These are phyloP conservation scores for Amblyteles armatorius DNA, from an alignment of 2,888 invertebrate genomes.

Conservation along the genomic window DNA sequence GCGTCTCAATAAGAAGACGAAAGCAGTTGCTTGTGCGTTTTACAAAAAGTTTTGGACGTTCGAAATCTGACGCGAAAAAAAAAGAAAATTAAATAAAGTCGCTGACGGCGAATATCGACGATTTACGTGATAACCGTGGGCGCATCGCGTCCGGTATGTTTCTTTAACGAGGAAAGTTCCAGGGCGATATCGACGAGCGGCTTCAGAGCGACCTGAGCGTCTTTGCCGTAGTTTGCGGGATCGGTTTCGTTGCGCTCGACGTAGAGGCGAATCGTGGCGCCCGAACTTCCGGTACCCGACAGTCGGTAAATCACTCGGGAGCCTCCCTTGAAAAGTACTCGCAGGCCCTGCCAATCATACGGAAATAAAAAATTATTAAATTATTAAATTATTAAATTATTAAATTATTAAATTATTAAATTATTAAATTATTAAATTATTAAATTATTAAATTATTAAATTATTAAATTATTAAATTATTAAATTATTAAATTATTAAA, in stretches of 20 bases:
- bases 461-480: not conserved
- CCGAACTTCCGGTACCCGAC: constrained; percentile 99
- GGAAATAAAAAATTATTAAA: constrained; percentile 58
- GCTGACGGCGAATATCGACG: not conserved
- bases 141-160: constrained; percentile 94
- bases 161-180: constrained; percentile 91
- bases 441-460: constrained; percentile 57
- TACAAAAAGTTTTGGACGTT: constrained; percentile 9
- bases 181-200: constrained; percentile 96
- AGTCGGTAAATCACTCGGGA: constrained; percentile 97
- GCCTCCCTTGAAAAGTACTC: constrained; percentile 97
- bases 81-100: not conserved
- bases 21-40: constrained; percentile 54
- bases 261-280: constrained; percentile 98
- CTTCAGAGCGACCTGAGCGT: constrained; percentile 89
- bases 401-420: constrained; percentile 58
- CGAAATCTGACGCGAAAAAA: constrained; percentile 5
- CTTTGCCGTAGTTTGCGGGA: constrained; percentile 77
- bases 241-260: constrained; percentile 96
- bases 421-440: not conserved
- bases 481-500: constrained; percentile 57
- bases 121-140: constrained; percentile 98
- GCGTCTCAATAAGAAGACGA: constrained; percentile 29
- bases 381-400: not conserved
- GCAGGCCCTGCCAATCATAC: constrained; percentile 90